Evolutionary conservation across 2,797 vertebrate species (phyloP).

Genomic region (Leptodactylus fallax): DNA sequence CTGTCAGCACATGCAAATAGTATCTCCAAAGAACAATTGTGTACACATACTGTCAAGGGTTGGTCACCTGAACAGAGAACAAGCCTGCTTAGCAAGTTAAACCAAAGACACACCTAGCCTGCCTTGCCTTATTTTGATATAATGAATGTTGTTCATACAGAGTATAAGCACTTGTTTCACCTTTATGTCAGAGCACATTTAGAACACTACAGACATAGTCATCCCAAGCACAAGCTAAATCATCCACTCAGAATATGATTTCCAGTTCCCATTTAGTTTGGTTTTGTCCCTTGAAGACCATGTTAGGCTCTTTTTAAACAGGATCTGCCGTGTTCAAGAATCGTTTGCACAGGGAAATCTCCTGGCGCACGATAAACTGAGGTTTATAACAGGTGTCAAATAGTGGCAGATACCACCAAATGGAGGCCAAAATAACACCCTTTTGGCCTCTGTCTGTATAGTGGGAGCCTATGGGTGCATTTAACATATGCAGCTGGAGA

Average conservation of each 20-base stretch:
- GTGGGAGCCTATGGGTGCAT: too few species aligned
- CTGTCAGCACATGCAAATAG: slow-evolving; percentile 11
- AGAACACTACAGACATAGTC: background rate
- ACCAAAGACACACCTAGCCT: slow-evolving; percentile 50
- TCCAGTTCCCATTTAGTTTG: background rate
- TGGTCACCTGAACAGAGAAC: slow-evolving; percentile 46
- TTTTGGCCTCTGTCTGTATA: too few species aligned
- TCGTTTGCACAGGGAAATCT: too few species aligned
- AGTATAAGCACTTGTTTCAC: slow-evolving; percentile 23
- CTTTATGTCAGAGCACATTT: background rate
- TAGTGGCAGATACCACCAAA: too few species aligned
- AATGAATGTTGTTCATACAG: background rate
- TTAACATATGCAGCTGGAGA: too few species aligned
- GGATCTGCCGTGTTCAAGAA: too few species aligned
- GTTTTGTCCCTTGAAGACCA: background rate
- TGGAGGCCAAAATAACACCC: too few species aligned
- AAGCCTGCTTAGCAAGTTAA: slow-evolving; percentile 59
- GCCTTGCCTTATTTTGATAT: slow-evolving; percentile 32
- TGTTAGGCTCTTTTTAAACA: background rate
- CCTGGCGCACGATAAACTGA: too few species aligned
- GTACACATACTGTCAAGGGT: slow-evolving; percentile 30
- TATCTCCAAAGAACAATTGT: slow-evolving; percentile 27
- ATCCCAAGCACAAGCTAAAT: background rate
- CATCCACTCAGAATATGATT: background rate
- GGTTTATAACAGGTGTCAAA: too few species aligned